Percentiles rank a stretch among this genome's conserved stretches.
Conservation (phyloP, 2,888 invertebrate genomes). For the Oscheius myriophilus region DNA sequence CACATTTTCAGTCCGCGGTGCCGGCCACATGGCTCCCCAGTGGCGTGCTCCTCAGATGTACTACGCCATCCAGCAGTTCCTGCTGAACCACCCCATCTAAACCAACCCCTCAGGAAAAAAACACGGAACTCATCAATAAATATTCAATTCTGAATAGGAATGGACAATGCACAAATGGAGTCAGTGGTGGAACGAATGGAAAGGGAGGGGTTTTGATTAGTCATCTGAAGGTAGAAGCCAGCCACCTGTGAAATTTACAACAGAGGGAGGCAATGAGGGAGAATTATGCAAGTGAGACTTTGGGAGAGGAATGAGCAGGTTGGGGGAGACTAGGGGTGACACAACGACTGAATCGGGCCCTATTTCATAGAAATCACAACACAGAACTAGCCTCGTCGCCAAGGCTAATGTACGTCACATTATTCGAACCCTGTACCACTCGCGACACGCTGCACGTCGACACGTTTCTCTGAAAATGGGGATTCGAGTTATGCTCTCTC, state of each 20-base stretch:
- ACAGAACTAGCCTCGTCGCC: conserved; percentile 23
- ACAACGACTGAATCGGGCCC: not conserved
- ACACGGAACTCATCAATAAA: not conserved
- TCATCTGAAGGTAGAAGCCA: not conserved
- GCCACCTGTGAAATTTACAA: conserved; percentile 12
- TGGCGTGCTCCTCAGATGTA: conserved; percentile 69
- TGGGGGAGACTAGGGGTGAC: not conserved
- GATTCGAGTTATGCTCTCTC: not conserved
- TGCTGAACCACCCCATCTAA: conserved; percentile 69
- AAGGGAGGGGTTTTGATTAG: not conserved
- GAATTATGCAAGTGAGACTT: too few relatives aligned
- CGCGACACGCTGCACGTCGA: conserved; percentile 1
- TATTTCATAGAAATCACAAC: not conserved
- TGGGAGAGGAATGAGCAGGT: not conserved
- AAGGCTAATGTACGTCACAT: conserved; percentile 31
- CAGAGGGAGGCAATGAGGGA: conserved; percentile 2
- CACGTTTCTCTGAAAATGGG: not conserved
- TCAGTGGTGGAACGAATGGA: not conserved
- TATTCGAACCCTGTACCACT: conserved; percentile 25
- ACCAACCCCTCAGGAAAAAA: not conserved
- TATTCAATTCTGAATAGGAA: not conserved
- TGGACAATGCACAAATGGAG: not conserved
- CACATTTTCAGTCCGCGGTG: conserved; percentile 47
- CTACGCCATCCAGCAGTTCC: conserved; percentile 68
- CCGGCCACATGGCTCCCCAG: conserved; percentile 69